Base-by-base conservation (phyloP, 2,113 vertebrate species). In the Tenrec ecaudatus region DNA sequence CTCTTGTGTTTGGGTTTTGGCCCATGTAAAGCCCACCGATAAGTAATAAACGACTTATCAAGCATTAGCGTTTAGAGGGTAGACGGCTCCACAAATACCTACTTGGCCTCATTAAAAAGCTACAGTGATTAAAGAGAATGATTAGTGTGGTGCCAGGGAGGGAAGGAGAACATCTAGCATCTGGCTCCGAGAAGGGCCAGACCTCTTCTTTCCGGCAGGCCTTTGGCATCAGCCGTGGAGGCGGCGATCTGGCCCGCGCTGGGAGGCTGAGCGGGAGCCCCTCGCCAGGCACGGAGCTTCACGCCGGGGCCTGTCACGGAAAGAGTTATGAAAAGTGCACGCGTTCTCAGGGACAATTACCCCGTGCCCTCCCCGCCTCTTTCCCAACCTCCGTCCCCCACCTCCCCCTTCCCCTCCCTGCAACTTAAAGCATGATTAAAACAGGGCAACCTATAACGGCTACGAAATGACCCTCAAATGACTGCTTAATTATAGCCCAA, bases 81-180 rank as follows among this genome's bases (percentile, higher is more conserved):
- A 96, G 96, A 96, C 96, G 92, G 96, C 96, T 97, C 97, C 96
- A 97, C 94, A 97, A 97, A 97, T 97, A 97, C 97, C 95, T 96
- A 95, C 94, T 97, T 97, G 96, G 96, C 95, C 97, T 97, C 97
- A 97, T 97, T 97, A 97, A 97, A 97, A 97, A 95, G 94, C 97
- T 95, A 81, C 94, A 95, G 92, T 95, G 96, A 97, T 96, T 96
- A 96, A 97, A 96, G 97, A 96, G 90, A 97, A 97, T 96, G 97
- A 97, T 97, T 97, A 96, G 97, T 95, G 96, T 95, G 97, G 96
- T 96, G 97, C 96, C 96, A 97, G 95, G 97, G 93, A 95, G 95
- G 93, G 94, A 93, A 91, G 92, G 85, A 80, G 97, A 96, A 97
- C 97, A 97, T 93, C 97, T 95, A 95, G 47, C 96, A 95, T 92